Percentiles rank a stretch among this genome's conserved stretches.
Conservation (phyloP, 2,113 vertebrate genomes). For the Pungitius pungitius region DNA sequence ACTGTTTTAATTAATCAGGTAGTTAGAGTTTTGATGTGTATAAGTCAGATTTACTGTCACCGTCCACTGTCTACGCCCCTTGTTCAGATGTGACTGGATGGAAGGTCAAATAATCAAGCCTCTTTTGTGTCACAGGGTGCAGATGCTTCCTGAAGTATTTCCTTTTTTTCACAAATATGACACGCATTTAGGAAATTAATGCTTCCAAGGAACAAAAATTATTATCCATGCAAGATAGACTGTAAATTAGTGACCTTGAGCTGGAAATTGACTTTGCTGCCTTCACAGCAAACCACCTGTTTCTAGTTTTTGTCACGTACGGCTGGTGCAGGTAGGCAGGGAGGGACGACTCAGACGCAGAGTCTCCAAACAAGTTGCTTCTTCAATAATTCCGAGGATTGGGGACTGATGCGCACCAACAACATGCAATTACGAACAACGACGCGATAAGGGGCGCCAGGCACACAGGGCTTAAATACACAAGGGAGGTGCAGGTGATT, state of each 20-base stretch:
- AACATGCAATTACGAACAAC: no score
- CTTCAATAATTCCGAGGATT: no score
- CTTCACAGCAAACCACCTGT: neutral
- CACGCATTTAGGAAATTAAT: neutral
- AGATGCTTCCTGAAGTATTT: neutral
- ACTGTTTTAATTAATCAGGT: neutral
- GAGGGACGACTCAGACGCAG: no score
- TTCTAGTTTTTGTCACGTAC: constrained; percentile 4
- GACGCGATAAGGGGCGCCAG: no score
- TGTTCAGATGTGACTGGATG: neutral
- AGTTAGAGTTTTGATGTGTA: neutral
- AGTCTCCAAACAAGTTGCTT: no score
- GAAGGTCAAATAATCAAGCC: neutral
- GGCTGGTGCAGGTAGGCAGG: no score
- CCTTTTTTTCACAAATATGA: neutral
- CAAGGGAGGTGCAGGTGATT: no score
- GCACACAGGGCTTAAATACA: no score
- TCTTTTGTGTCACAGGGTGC: neutral
- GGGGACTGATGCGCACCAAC: no score
- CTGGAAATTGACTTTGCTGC: neutral
- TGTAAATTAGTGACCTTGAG: neutral
- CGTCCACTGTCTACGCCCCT: neutral
- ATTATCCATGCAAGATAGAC: neutral
- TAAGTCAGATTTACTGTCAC: neutral
- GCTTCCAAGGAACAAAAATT: neutral